Evolutionary conservation across 2,113 vertebrate genomes (phyloP).

Genomic region (Pitta sordida): DNA sequence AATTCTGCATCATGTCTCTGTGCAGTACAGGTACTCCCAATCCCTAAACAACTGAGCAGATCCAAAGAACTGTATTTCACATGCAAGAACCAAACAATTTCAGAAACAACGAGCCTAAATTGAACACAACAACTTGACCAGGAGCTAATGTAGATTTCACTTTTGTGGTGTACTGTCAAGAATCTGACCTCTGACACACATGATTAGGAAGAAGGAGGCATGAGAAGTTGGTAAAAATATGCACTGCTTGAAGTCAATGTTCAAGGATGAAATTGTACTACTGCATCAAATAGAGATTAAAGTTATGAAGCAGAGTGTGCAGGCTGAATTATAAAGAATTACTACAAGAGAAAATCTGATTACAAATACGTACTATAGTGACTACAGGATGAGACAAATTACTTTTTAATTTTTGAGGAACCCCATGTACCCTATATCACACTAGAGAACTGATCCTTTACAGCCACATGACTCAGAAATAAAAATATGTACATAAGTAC

Average conservation of each 20-base stretch:
- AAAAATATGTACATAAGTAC: neutral
- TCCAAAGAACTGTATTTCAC: neutral
- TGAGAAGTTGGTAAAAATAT: neutral
- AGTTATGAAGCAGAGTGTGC: neutral
- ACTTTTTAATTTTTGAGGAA: neutral
- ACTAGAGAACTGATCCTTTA: neutral
- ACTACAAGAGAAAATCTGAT: neutral
- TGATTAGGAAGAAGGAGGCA: neutral
- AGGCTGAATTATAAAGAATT: neutral
- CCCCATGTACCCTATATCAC: neutral
- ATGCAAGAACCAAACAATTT: neutral
- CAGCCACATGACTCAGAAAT: neutral
- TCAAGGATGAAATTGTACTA: neutral
- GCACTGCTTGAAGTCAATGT: neutral
- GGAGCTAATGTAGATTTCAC: neutral
- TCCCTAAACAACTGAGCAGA: neutral
- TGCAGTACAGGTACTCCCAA: fast-evolving
- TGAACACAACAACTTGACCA: fast-evolving
- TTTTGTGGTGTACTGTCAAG: neutral
- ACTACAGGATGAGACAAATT: neutral
- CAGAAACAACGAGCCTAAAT: neutral
- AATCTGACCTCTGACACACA: neutral
- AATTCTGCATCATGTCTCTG: neutral
- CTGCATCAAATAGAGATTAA: neutral
- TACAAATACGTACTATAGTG: neutral